Conservation (phyloP, 1,140 invertebrate genomes). For the Papilio polyxenes region DNA sequence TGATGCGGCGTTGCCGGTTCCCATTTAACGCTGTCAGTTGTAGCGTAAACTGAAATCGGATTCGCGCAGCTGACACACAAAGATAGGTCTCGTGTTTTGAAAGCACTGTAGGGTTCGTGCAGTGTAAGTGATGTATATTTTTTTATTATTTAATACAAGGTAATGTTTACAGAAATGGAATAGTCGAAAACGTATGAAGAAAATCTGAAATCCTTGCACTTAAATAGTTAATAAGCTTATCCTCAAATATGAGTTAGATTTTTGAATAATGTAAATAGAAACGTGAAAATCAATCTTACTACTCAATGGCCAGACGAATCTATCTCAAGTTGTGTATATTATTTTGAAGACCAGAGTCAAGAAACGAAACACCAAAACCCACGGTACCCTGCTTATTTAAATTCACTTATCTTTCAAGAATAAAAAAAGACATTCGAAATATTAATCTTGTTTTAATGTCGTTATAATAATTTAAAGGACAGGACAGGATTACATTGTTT, state of each 20-base stretch:
- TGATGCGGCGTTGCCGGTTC: neutral
- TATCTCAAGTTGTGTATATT: no score
- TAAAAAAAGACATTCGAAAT: neutral
- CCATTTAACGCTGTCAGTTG: constrained; percentile 22
- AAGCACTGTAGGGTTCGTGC: neutral
- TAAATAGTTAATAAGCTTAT: no score
- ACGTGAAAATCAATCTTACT: no score
- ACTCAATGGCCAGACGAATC: no score
- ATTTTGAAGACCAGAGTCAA: no score
- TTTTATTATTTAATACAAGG: neutral
- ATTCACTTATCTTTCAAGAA: no score
- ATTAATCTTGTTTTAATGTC: neutral
- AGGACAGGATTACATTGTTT: neutral
- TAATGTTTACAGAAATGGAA: neutral
- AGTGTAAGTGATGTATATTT: neutral
- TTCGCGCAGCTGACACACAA: constrained; percentile 31
- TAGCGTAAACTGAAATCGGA: constrained; percentile 40
- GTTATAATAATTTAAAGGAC: neutral
- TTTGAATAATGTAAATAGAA: no score
- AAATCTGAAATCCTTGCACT: no score
- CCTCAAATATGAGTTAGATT: no score
- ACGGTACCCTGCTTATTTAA: no score
- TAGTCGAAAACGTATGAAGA: neutral
- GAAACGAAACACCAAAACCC: no score
- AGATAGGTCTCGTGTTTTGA: constrained; percentile 37